Base-by-base conservation (phyloP, 2,797 vertebrate genomes). In the Oreochromis mossambicus region DNA sequence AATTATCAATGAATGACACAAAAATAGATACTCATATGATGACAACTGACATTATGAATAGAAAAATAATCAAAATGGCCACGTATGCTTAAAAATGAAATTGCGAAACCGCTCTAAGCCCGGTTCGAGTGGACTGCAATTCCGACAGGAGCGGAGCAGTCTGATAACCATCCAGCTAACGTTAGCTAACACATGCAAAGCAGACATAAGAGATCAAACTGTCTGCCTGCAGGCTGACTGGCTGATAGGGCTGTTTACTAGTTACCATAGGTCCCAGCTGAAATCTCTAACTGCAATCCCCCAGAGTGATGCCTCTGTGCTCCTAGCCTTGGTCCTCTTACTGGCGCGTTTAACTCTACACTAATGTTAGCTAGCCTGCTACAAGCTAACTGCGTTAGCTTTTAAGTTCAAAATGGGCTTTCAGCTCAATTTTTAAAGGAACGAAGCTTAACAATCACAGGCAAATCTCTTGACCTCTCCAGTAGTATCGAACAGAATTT, bases 331-430 rank as follows among this genome's bases (percentile, higher is more conserved):
- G 80, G 21, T 89, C 54, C 85, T 12, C 34, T 34, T 36, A 83
- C 86, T 92, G 89, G 91, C 91, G 92, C 90, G 77, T 87, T 87
- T 73, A 81, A 70, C 84, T 79, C 75, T 48, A 68, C 68, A 81
- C 61, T 51, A 66, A 51, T 80, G 84, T 58, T 81, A 80, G 90
- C 88, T 88, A 89, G 77, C 83, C 38, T 36, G 87, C 88, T 88
- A 61, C 24, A 24, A 76, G 89, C 86, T 87, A 83, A 80, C 91
- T 77, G 32, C 15, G 77, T 77, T 93, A 88, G 90, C 91, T 83
- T 55, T 55, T 52, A 56, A 83, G 79, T 93, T 90, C 50, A 55
- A 21, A 78, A n/a, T 19, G 11, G 15, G 5, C 9, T 7, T 75
- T 66, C 2, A 12, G 2, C 3, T 10, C 2, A 0, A 15, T 7